Conservation (phyloP, 2,797 vertebrate genomes). For the Hydrolagus colliei region DNA sequence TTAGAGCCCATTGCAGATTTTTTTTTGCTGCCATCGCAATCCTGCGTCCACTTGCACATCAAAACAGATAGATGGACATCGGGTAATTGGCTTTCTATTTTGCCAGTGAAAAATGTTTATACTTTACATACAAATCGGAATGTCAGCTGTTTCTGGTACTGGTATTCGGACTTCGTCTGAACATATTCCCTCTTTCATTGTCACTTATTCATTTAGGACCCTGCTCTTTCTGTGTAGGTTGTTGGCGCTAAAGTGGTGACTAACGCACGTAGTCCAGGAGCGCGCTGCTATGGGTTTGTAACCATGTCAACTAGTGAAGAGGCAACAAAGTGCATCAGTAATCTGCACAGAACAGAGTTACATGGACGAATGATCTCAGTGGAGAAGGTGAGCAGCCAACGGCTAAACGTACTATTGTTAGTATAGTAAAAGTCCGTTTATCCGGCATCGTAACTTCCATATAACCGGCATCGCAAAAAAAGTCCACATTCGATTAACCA, state of each 20-base stretch:
- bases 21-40: too few relatives aligned
- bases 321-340: constrained; percentile 83
- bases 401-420: background rate
- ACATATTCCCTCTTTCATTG: background rate
- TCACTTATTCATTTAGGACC: background rate
- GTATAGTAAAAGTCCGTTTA: background rate
- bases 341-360: constrained; percentile 88
- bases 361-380: constrained; percentile 97
- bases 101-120: too few relatives aligned
- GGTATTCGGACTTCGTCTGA: background rate
- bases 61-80: too few relatives aligned
- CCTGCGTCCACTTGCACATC: too few relatives aligned
- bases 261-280: constrained; percentile 88
- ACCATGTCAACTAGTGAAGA: constrained; percentile 89
- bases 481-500: too few relatives aligned
- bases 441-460: too few relatives aligned
- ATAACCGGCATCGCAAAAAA: too few relatives aligned
- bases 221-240: constrained; percentile 57
- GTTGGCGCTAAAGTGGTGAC: constrained; percentile 95
- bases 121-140: too few relatives aligned
- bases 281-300: constrained; percentile 95
- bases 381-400: constrained; percentile 65
- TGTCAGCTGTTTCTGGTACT: too few relatives aligned
- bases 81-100: too few relatives aligned
- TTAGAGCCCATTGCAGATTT: too few relatives aligned